Evolutionary conservation across 2,797 vertebrate genomes (phyloP), one percentile per base, ranked within the genome.

Genomic region (Urosaurus nigricauda): DNA sequence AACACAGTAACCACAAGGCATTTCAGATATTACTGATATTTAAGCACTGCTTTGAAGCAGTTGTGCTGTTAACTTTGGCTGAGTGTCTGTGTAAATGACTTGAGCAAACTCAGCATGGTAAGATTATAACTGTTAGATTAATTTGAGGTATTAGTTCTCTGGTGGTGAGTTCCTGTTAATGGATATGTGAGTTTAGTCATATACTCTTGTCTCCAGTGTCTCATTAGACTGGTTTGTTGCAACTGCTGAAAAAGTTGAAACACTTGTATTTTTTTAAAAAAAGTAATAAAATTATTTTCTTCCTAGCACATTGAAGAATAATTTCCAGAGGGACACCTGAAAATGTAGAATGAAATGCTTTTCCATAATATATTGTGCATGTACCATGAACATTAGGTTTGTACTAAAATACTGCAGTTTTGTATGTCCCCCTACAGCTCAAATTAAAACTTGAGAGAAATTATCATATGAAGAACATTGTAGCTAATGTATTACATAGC

Each of bases 231-330:
- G 88, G 24, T 92, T 87, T 94, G 95, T 96, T 93, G 90, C 89
- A 85, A 93, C 94, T 95, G 84, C 95, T 95, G 93, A 95, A 92
- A 93, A 93, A 91, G 88, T 87, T 83, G 77, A 95, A 94, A 94
- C 93, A 83, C 87, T 92, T 94, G 77, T 37, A 82, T 95, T 94
- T 95, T 93, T 65, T 82, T 29, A 90, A 94, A 89, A 93, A 94
- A 91, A 74, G 29, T 91, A 94, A 94, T 90, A 88, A 94, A 94
- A 94, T 94, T 1, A 80, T 95, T 96, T 90, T 91, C 77, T 92
- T 89, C 80, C 88, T 87, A 26, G 90, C 88, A 91, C 58, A 89
- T 94, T 71, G 0, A 91, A 80, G 83, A 88, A n/a, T 91, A 85
- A 90, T 35, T 84, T 86, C 29, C n/a, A 90, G 70, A 89, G 91